These are phyloP conservation scores for Phyllopteryx taeniolatus DNA, from an alignment of 2,113 vertebrate species.

Conservation along the genomic window DNA sequence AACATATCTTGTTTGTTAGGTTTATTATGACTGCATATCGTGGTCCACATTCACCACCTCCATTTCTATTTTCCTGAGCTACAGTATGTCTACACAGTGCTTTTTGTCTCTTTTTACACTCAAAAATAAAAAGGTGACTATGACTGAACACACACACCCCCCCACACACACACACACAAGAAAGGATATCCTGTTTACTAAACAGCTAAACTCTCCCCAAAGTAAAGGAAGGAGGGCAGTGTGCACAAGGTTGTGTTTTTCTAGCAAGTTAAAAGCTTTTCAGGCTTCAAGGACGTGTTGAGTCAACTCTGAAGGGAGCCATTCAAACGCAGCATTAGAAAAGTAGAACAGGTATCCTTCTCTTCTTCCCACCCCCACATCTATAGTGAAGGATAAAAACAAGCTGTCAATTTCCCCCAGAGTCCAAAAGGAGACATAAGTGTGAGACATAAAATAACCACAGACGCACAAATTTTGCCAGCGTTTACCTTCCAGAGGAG, in stretches of 20 bases:
- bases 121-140: slow-evolving; percentile 26
- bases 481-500: slow-evolving; percentile 31
- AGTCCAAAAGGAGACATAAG: slow-evolving; percentile 14
- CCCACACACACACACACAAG: slow-evolving; percentile 1
- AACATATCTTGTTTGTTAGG: background rate
- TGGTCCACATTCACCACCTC: slow-evolving; percentile 16
- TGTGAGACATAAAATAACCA: slow-evolving; percentile 3
- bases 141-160: slow-evolving; percentile 5
- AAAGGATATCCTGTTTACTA: slow-evolving; percentile 59
- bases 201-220: slow-evolving; percentile 32
- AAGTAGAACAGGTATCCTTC: background rate
- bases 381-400: slow-evolving; percentile 2
- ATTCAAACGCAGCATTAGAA: slow-evolving; percentile 8
- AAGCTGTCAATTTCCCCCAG: slow-evolving; percentile 7
- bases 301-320: slow-evolving; percentile 4
- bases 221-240: slow-evolving; percentile 40
- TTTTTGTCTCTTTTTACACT: slow-evolving; percentile 5
- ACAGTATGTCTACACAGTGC: slow-evolving; percentile 1
- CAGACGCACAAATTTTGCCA: slow-evolving; percentile 15
- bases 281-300: background rate
- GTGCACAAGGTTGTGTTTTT: slow-evolving; percentile 28
- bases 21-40: slow-evolving; percentile 23
- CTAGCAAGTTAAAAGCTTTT: slow-evolving; percentile 12
- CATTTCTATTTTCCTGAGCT: background rate
- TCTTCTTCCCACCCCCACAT: background rate